phyloP scores from a whole-genome alignment of 2,797 vertebrate species.

The Gymnopithys bicolor region DNA sequence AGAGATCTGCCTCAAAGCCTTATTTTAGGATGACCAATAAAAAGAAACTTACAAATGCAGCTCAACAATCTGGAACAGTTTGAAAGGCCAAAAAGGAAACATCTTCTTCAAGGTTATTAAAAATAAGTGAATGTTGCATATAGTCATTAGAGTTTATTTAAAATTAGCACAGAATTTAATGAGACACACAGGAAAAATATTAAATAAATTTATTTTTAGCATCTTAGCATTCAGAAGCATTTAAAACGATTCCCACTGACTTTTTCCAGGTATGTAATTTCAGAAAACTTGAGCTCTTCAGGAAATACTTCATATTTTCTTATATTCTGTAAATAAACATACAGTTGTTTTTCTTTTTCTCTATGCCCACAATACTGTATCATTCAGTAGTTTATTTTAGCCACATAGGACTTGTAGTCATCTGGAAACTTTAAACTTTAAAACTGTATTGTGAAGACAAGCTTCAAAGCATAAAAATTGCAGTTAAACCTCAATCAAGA shows the following conservation, averaged over 20 bases:
- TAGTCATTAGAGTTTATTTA: neutral
- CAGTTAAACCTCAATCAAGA: neutral
- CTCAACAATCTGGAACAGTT: neutral
- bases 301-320: neutral
- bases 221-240: neutral
- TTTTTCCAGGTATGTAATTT: neutral
- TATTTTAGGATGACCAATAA: neutral
- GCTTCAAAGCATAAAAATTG: neutral
- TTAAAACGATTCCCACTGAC: neutral
- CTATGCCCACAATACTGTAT: neutral
- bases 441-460: neutral
- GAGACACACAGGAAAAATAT: neutral
- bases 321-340: neutral
- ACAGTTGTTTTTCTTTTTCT: neutral
- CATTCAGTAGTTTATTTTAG: neutral
- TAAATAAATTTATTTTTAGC: neutral
- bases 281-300: neutral
- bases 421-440: neutral
- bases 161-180: slow-evolving; percentile 2
- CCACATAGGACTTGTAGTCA: neutral
- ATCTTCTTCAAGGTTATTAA: neutral
- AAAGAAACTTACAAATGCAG: neutral
- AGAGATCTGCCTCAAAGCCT: neutral
- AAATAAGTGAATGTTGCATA: neutral
- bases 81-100: neutral